Evolutionary conservation across 1,140 invertebrate species (phyloP), one percentile per base, ranked within the genome.

Genomic region (Aplysia californica): DNA sequence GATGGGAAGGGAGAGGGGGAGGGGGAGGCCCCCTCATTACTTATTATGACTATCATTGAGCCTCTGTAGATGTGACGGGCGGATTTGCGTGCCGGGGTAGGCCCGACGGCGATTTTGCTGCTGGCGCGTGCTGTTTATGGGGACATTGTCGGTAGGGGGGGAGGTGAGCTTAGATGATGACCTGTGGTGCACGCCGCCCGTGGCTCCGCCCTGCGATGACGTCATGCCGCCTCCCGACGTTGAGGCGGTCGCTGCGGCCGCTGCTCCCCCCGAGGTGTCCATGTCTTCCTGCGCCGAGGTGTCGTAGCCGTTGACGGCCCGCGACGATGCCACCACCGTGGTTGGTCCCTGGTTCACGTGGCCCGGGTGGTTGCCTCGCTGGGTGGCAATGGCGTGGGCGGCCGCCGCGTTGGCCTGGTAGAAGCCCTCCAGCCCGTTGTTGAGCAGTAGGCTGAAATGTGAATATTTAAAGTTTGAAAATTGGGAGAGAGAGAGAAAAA

Each of bases 341-440:
- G 71, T 74, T 31, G 71, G 71, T 3, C n/a, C 56, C 23, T 61
- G 56, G 35, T 36, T 18, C 36, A 21, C 36, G 26, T n/a, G 1
- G 31, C n/a, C 2, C 5, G 18, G 41, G 29, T 10, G 58, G 58
- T 23, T 31, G 41, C 35, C 55, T 66, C 59, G 3, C 39, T 75
- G 72, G 0, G 70, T 35, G 31, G 70, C 56, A 15, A 72, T 61
- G n/a, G 59, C 70, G n/a, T 61, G 23, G 35, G 70, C 70, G 20
- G 56, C 56, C 41, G 70, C 70, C 29, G 70, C 70, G 31, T 75
- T 75, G 26, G 61, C 72, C 26, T 64, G 36, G 61, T 75, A 75
- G 61, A 75, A 75, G 1, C 72, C 72, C 55, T 75, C 72, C 29
- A 75, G 18, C 1, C 72, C 72, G 33, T 75, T 75, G 72, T 55